phyloP scores from a whole-genome alignment of 2,797 vertebrate species.

The Gambelia wislizenii region DNA sequence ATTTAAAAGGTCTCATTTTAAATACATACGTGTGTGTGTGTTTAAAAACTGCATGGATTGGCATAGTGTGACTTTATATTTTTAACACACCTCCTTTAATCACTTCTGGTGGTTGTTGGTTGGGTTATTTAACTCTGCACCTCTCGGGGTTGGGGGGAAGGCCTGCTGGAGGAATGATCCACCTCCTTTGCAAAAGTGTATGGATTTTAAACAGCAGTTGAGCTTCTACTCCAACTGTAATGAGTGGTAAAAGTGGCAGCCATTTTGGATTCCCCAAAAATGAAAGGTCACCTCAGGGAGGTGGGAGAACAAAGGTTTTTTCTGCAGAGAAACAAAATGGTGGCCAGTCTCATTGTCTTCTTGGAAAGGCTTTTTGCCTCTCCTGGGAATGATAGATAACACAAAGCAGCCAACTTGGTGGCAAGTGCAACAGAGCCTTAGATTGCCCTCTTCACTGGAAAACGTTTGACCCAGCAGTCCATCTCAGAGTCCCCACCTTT shows the following conservation, averaged over 20 bases:
- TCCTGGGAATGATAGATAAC: background rate
- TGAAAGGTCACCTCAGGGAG: background rate
- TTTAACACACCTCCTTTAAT: no score
- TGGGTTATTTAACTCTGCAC: no score
- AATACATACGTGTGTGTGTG: no score
- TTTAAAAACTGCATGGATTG: no score
- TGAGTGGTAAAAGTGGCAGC: background rate
- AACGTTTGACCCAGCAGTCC: no score
- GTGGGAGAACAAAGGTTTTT: background rate
- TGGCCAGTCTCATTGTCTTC: background rate
- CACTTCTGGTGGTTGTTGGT: no score
- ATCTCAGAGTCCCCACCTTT: background rate
- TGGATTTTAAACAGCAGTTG: background rate
- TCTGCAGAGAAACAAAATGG: background rate
- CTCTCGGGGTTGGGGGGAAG: no score
- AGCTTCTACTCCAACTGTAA: background rate
- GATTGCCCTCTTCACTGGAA: background rate
- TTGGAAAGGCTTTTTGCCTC: background rate
- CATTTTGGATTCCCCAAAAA: background rate
- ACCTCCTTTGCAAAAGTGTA: background rate
- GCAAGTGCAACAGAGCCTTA: background rate
- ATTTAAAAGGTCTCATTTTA: no score
- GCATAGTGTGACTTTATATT: no score
- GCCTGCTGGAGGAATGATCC: no score
- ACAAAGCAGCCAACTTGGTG: background rate